These are phyloP conservation scores for Harpalus rufipes DNA, from an alignment of 2,888 invertebrate genomes.

Conservation along the genomic window DNA sequence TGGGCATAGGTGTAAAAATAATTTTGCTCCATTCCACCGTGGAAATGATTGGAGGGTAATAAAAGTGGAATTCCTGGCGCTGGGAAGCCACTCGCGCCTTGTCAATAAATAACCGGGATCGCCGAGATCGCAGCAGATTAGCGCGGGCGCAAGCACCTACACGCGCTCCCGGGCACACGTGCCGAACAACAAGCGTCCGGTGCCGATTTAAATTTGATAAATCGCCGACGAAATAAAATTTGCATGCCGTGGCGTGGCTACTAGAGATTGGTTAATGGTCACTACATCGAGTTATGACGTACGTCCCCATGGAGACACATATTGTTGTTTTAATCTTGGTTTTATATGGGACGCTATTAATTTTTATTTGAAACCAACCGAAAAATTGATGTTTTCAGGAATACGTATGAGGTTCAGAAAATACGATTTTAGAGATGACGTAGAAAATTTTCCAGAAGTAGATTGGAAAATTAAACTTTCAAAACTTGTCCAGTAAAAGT, in stretches of 20 bases:
- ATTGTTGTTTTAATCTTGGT: constrained; percentile 30
- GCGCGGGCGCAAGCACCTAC: constrained; percentile 5
- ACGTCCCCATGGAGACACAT: constrained; percentile 2
- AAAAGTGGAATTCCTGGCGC: constrained; percentile 50
- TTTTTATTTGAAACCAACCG: too few relatives aligned
- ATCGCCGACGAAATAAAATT: constrained; percentile 50
- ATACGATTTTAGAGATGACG: too few relatives aligned
- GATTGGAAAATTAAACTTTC: too few relatives aligned
- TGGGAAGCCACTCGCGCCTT: constrained; percentile 40
- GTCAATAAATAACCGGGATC: constrained; percentile 62
- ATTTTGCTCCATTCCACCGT: constrained; percentile 18
- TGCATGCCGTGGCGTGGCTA: constrained; percentile 36
- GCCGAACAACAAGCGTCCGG: constrained; percentile 38
- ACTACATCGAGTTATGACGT: not conserved
- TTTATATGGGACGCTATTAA: constrained; percentile 1
- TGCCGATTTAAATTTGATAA: constrained; percentile 63
- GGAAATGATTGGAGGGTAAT: constrained; percentile 54
- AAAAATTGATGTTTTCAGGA: too few relatives aligned
- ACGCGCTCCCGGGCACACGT: not conserved
- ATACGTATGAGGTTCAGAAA: too few relatives aligned
- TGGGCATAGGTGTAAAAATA: constrained; percentile 30
- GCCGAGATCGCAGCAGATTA: constrained; percentile 57
- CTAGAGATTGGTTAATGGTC: constrained; percentile 16
- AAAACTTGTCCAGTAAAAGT: too few relatives aligned
- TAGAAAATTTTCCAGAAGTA: too few relatives aligned